Evolutionary conservation across 2,888 invertebrate genomes (phyloP), one percentile per base, ranked within the genome.

Genomic region (Platycheirus albimanus): DNA sequence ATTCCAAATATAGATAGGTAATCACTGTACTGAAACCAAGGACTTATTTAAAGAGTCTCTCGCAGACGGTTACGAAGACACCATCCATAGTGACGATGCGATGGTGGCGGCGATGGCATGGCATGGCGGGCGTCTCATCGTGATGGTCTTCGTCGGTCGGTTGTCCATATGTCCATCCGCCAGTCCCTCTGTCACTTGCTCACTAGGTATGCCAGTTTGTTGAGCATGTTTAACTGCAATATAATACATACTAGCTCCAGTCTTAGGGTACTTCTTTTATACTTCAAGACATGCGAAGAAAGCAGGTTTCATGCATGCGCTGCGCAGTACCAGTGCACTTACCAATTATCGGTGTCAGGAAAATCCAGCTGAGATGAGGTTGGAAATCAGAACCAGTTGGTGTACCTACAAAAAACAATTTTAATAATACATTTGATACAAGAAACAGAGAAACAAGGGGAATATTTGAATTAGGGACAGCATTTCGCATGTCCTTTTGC

Each of bases 1-100:
- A 66, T 67, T 81, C 81, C 77, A 81, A 81, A 77, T 71, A 77
- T 77, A 81, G 81, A 81, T 58, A 81, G 81, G 77, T 58, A 81
- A 58, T 51, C 63, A 56, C 47, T 70, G 61, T 58, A 64, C 76
- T 20, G 58, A 77, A 41, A 77, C 81, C 81, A 81, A 81, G 81
- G 81, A 77, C 81, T 81, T 81, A 80, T 69, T 74, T 56, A 69
- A 76, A 75, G 52, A 58, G 49, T 58, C 54, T 58, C 54, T 63
- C 13, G 47, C 61, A 43, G 52, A 58, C 64, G 80, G 58, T 58
- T 30, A 41, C 61, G 38, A 49, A 36, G 24, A 61, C 49, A 43
- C 17, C 41, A 10, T 19, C 38, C 13, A 49, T 15, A 43, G 36
- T 28, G 28, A 69, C 43, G 19, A 43, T 36, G 54, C 30, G 30